These are phyloP conservation scores for Cryptus viduatorius DNA, from an alignment of 2,888 invertebrate species.

Conservation along the genomic window DNA sequence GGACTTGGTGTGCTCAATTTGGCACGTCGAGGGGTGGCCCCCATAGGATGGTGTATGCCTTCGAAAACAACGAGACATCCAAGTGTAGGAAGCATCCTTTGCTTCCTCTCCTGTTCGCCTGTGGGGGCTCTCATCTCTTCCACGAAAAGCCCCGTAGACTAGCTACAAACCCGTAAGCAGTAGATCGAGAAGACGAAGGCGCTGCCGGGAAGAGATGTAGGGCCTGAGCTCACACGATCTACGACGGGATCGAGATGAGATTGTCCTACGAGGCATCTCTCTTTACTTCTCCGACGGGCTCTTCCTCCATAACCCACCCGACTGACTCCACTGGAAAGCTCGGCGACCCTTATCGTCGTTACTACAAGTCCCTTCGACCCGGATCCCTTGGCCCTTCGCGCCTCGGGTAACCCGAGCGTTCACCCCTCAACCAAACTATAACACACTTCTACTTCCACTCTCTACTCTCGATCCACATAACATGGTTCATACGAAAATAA, in stretches of 20 bases:
- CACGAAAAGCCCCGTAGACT: constrained; percentile 57
- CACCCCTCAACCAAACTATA: constrained; percentile 19
- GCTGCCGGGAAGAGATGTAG: constrained; percentile 81
- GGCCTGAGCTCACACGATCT: constrained; percentile 83
- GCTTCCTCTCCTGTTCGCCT: constrained; percentile 42
- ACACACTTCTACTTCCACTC: background rate
- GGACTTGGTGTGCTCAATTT: constrained; percentile 81
- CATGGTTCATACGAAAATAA: constrained; percentile 61
- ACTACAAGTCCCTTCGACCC: constrained; percentile 63
- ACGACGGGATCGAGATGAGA: constrained; percentile 85
- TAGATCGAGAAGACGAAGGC: constrained; percentile 71
- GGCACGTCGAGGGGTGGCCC: constrained; percentile 79
- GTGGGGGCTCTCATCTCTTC: constrained; percentile 38
- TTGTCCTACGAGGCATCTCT: constrained; percentile 81
- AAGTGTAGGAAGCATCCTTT: constrained; percentile 69
- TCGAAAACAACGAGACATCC: constrained; percentile 66
- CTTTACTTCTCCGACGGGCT: constrained; percentile 47
- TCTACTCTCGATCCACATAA: background rate
- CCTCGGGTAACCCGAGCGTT: constrained; percentile 61
- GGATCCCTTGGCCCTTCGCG: constrained; percentile 56
- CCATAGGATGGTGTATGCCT: constrained; percentile 68
- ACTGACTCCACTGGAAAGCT: constrained; percentile 68
- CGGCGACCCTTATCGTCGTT: constrained; percentile 69
- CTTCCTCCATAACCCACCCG: constrained; percentile 62
- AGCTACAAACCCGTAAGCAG: constrained; percentile 53